Percentiles rank a stretch among this genome's conserved stretches.
Conservation (phyloP, 2,113 vertebrate species). For the Boulengeromyrus knoepffleri region DNA sequence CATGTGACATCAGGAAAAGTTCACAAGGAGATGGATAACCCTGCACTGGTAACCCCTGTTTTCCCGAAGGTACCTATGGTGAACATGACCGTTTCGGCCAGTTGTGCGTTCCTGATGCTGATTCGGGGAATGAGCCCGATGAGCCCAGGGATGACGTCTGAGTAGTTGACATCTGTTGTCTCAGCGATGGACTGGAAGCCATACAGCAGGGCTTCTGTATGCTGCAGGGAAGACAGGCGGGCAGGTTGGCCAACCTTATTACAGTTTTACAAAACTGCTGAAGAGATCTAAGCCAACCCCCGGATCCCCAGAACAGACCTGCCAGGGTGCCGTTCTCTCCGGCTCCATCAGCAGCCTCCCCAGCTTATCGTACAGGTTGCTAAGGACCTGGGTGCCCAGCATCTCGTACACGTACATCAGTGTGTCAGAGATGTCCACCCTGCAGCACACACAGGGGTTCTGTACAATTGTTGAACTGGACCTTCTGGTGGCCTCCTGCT, state of each 20-base stretch:
- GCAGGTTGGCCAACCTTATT: background rate
- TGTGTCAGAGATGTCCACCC: slow-evolving; percentile 95
- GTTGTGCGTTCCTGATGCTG: slow-evolving; percentile 87
- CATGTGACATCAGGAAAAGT: background rate
- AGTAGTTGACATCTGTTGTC: slow-evolving; percentile 94
- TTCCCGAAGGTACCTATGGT: slow-evolving; percentile 68
- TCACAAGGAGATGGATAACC: background rate
- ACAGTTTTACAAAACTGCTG: background rate
- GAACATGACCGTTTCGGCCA: slow-evolving; percentile 95
- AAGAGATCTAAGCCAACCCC: background rate
- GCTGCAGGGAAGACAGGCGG: slow-evolving; percentile 51
- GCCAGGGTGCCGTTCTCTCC: slow-evolving; percentile 77
- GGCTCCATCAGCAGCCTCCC: slow-evolving; percentile 81
- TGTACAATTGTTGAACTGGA: background rate
- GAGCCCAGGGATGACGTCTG: slow-evolving; percentile 90
- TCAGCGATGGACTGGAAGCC: slow-evolving; percentile 98
- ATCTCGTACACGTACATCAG: slow-evolving; percentile 98
- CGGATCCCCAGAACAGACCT: slow-evolving; percentile 60
- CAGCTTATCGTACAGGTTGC: slow-evolving; percentile 90
- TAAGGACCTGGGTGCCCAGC: slow-evolving; percentile 89
- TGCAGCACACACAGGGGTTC: slow-evolving; percentile 40
- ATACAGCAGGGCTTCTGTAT: slow-evolving; percentile 88
- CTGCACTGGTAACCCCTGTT: background rate
- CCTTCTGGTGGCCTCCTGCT: slow-evolving; percentile 17
- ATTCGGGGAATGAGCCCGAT: slow-evolving; percentile 92